Evolutionary conservation across 2,888 invertebrate species (phyloP).

Genomic region (Spilosoma lubricipeda): DNA sequence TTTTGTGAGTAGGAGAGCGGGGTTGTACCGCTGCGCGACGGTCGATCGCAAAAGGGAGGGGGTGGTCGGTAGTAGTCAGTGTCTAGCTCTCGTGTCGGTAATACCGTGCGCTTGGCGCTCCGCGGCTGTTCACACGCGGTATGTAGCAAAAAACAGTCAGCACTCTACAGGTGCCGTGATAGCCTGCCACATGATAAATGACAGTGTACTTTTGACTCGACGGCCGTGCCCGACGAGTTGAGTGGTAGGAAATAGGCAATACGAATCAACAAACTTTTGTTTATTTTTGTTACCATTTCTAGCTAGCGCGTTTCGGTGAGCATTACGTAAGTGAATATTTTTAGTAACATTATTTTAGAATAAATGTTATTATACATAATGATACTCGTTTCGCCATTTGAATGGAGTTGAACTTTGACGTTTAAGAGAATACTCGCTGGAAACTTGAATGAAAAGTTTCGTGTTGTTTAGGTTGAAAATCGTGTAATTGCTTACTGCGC

Average conservation of each 20-base stretch:
- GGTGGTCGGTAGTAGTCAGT: slow-evolving; percentile 66
- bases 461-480: slow-evolving; percentile 58
- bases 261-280: slow-evolving; percentile 59
- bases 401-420: slow-evolving; percentile 42
- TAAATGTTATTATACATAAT: neutral
- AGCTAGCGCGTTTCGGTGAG: slow-evolving; percentile 33
- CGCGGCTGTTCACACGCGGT: slow-evolving; percentile 55
- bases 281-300: slow-evolving; percentile 34
- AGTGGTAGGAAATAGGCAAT: slow-evolving; percentile 64
- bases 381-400: slow-evolving; percentile 16
- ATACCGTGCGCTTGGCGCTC: slow-evolving; percentile 62
- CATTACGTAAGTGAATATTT: slow-evolving; percentile 47
- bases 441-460: slow-evolving; percentile 64
- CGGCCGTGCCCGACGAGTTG: slow-evolving; percentile 61
- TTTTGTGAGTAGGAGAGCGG: slow-evolving; percentile 65
- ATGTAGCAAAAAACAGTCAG: slow-evolving; percentile 64
- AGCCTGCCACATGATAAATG: slow-evolving; percentile 68
- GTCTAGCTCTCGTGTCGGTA: slow-evolving; percentile 60
- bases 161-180: slow-evolving; percentile 74
- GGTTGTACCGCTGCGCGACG: slow-evolving; percentile 66
- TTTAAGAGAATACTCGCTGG: slow-evolving; percentile 54
- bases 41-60: slow-evolving; percentile 64
- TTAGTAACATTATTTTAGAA: slow-evolving; percentile 19
- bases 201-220: slow-evolving; percentile 65
- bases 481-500: slow-evolving; percentile 64